These are phyloP conservation scores for Trisateles emortualis DNA, from an alignment of 2,888 invertebrate species.

Conservation along the genomic window DNA sequence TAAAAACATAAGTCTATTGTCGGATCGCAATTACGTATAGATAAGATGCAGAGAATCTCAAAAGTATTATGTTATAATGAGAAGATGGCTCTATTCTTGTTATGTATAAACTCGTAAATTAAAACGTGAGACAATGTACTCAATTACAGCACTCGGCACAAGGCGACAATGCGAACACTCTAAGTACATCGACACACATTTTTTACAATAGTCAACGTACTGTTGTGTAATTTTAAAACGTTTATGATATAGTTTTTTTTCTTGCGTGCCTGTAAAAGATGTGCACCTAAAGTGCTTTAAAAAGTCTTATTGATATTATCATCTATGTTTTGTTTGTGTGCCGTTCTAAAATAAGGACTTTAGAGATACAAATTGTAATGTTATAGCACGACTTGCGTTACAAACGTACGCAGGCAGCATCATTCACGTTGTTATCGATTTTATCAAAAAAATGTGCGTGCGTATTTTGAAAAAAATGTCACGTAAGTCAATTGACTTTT, in stretches of 20 bases:
- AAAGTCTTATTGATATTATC: slow-evolving; percentile 14
- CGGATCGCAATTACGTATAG: slow-evolving; percentile 47
- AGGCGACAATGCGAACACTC: slow-evolving; percentile 55
- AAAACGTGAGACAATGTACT: slow-evolving; percentile 52
- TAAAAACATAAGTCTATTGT: slow-evolving; percentile 52
- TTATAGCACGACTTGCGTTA: neutral
- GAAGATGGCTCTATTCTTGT: slow-evolving; percentile 47
- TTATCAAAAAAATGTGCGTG: neutral
- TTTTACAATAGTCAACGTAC: slow-evolving; percentile 48
- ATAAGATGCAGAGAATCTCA: slow-evolving; percentile 47
- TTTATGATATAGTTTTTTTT: slow-evolving; percentile 38
- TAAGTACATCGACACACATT: slow-evolving; percentile 59
- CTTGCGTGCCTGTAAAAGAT: neutral
- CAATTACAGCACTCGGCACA: slow-evolving; percentile 44
- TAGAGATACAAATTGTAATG: neutral
- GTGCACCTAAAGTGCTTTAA: slow-evolving; percentile 11
- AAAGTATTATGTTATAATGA: slow-evolving; percentile 46
- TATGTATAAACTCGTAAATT: slow-evolving; percentile 47
- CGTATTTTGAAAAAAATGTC: neutral
- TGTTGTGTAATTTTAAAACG: slow-evolving; percentile 52
- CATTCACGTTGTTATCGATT: neutral
- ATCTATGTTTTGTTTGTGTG: slow-evolving; percentile 7
- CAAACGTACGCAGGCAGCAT: neutral
- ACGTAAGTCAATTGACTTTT: neutral
- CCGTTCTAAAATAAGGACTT: neutral